These are phyloP conservation scores for Cheumatopsyche charites DNA, from an alignment of 1,140 invertebrate genomes.

Conservation along the genomic window DNA sequence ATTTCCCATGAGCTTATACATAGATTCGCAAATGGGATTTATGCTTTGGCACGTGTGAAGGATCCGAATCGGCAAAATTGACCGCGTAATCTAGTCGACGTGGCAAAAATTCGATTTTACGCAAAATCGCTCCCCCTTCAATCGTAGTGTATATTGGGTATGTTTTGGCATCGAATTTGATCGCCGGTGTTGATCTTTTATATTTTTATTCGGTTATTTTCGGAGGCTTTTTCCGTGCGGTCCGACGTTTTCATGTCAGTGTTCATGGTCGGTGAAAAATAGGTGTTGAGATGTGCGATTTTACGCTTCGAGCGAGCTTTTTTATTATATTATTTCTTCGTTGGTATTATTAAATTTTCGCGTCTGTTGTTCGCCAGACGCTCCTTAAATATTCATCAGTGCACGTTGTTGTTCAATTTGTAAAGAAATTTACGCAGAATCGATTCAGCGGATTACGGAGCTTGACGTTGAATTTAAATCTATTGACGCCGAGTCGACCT, in stretches of 20 bases:
- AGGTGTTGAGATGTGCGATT: too few species aligned
- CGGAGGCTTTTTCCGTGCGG: too few species aligned
- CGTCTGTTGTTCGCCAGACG: neutral
- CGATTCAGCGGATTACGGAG: conserved; percentile 2
- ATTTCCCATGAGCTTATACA: conserved; percentile 23
- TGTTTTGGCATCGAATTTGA: neutral
- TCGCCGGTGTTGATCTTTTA: too few species aligned
- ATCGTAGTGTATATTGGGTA: too few species aligned
- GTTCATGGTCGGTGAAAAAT: too few species aligned
- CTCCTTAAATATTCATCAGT: conserved; percentile 12
- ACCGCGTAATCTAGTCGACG: conserved; percentile 1
- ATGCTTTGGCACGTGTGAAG: neutral
- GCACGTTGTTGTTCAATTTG: conserved; percentile 15
- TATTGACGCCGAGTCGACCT: too few species aligned
- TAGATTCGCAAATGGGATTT: conserved; percentile 26
- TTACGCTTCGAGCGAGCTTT: too few species aligned
- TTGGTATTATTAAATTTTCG: conserved; percentile 13
- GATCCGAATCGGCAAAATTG: conserved; percentile 20
- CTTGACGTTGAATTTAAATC: neutral
- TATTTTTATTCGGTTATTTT: too few species aligned
- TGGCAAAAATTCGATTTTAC: neutral
- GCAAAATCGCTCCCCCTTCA: neutral
- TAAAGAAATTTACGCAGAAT: conserved; percentile 12
- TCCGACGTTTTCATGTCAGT: too few species aligned
- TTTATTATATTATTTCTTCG: neutral